phyloP scores from a whole-genome alignment of 2,888 invertebrate genomes.

The Papilio elwesi region DNA sequence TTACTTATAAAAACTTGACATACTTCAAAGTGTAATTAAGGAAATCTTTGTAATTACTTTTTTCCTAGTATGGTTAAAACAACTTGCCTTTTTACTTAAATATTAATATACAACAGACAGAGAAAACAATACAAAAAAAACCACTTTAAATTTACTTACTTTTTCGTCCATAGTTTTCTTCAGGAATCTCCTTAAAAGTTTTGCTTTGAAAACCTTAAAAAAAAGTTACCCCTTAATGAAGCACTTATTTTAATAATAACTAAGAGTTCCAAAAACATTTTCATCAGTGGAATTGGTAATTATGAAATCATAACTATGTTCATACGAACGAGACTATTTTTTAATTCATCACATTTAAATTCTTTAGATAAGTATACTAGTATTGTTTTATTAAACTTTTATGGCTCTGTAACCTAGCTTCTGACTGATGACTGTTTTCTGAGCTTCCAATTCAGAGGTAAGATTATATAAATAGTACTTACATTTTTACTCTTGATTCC shows the following conservation, averaged over 20 bases:
- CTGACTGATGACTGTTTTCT: background rate
- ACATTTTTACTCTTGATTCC: slow-evolving; percentile 2
- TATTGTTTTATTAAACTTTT: no score
- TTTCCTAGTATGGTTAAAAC: no score
- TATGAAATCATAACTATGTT: slow-evolving; percentile 62
- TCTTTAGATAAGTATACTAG: no score
- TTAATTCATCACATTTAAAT: slow-evolving; percentile 55
- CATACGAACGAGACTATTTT: slow-evolving; percentile 69
- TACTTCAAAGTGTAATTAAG: no score
- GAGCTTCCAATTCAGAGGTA: background rate
- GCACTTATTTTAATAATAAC: background rate
- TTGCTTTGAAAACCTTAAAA: background rate
- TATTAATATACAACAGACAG: no score
- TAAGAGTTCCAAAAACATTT: slow-evolving; percentile 10
- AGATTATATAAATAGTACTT: background rate
- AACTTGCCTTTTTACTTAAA: no score
- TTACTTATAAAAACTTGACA: no score
- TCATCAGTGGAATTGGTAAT: slow-evolving; percentile 61
- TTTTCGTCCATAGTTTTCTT: background rate
- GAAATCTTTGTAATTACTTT: no score
- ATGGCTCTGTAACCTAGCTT: no score
- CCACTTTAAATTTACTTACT: slow-evolving; percentile 8
- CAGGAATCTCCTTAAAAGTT: background rate
- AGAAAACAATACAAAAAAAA: background rate
- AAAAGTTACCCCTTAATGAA: background rate